Evolutionary conservation across 1,140 invertebrate species (phyloP), one percentile per base, ranked within the genome.

Genomic region (Ceratosolen fusciceps): DNA sequence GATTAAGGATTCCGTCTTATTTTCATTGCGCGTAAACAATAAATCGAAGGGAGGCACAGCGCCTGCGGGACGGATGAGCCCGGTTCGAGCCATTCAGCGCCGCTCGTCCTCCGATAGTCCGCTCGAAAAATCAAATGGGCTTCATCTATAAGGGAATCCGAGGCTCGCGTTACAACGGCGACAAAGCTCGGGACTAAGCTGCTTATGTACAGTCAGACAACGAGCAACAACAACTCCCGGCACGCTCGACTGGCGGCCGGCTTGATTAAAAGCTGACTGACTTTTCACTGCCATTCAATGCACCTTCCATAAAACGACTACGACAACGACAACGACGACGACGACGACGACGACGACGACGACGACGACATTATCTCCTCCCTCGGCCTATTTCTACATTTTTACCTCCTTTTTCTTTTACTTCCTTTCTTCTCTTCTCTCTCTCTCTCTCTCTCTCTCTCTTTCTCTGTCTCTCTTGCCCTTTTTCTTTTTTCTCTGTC

Each of bases 231-330:
- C n/a, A n/a, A 56, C 65, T 49, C 58, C 47, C 39, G 67, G 80
- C 82, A 82, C 85, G 85, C 83, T 82, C 82, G 84, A n/a, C n/a
- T n/a, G n/a, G n/a, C n/a, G n/a, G n/a, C n/a, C n/a, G n/a, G n/a
- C n/a, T 83, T 84, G 83, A 86, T 86, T 86, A 86, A 86, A 86
- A 84, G 83, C 82, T 82, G 83, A 83, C 82, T 82, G 83, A 84
- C 83, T 85, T 81, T 65, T 72, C 80, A 76, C 56, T 83, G 80
- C 37, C 73, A 24, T 43, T 74, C 2, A 39, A 60, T 1, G 21
- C 52, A 12, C 21, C 0, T 1, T 10, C 4, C 31, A 37, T 37
- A 65, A 19, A 65, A 9, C 0, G 10, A 29, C 1, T 58, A 12
- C 24, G n/a, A 29, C n/a, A n/a, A n/a, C n/a, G n/a, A n/a, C n/a